A percentile compares a stretch with the other conserved stretches of the same genome.
Conservation (phyloP, 1,140 invertebrate genomes). For the Pteromalus puparum region DNA sequence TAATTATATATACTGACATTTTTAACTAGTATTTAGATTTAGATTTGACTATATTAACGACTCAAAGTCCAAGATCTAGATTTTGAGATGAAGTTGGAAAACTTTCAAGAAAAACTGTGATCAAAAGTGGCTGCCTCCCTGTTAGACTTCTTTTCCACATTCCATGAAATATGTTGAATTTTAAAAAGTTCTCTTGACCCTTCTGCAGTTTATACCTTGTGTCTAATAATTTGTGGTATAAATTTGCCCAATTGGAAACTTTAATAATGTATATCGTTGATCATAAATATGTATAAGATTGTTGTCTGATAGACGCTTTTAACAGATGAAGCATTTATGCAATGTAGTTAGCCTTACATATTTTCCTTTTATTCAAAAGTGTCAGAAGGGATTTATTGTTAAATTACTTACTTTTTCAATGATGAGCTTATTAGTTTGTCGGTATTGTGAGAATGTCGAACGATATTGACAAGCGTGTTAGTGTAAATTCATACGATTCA, state of each 20-base stretch:
- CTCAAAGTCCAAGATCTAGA: constrained; percentile 31
- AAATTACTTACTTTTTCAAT: background rate
- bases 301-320: background rate
- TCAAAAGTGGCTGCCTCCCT: constrained; percentile 59
- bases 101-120: constrained; percentile 66
- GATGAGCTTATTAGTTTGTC: constrained; percentile 11
- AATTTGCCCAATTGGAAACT: background rate
- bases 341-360: background rate
- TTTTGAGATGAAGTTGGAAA: constrained; percentile 43
- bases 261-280: background rate
- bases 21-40: background rate
- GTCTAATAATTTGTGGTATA: background rate
- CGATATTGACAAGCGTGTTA: constrained; percentile 30
- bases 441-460: background rate
- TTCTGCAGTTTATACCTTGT: background rate
- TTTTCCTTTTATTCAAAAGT: background rate
- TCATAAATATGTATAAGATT: background rate
- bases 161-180: background rate
- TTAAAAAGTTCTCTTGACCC: background rate
- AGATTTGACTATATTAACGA: background rate
- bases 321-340: background rate
- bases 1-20: constrained; percentile 16
- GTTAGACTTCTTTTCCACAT: constrained; percentile 54
- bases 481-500: constrained; percentile 7
- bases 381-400: background rate